Conservation (phyloP, 2,113 vertebrate species). For the Corydoras sp. region DNA sequence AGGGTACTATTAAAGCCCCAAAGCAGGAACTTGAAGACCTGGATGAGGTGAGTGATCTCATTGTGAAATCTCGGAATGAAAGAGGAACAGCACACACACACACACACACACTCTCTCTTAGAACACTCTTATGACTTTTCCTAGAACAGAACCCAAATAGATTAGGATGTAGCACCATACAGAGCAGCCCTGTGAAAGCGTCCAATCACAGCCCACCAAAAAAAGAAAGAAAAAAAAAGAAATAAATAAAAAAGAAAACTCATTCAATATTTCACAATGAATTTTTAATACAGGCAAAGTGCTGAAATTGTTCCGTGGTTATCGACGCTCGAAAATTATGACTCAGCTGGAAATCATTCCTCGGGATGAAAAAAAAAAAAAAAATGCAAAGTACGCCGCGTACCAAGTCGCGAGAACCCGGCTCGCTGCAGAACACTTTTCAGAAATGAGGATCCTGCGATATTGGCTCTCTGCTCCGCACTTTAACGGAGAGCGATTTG, state of each 20-base stretch:
- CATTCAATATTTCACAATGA: slow-evolving; percentile 15
- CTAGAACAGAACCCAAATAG: neutral
- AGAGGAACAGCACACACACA: too few relatives aligned
- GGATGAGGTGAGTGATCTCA: slow-evolving; percentile 39
- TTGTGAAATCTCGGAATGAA: too few relatives aligned
- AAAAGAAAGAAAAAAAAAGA: neutral
- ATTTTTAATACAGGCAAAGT: slow-evolving; percentile 9
- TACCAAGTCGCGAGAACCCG: too few relatives aligned
- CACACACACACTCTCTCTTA: too few relatives aligned
- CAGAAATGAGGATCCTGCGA: too few relatives aligned
- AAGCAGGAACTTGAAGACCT: slow-evolving; percentile 46
- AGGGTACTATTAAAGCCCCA: slow-evolving; percentile 51
- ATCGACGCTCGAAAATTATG: neutral
- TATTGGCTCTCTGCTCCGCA: too few relatives aligned
- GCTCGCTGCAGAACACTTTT: too few relatives aligned
- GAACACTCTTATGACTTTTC: neutral
- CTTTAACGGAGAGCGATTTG: too few relatives aligned
- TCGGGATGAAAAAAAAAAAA: neutral
- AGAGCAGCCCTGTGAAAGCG: neutral
- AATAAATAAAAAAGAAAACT: neutral
- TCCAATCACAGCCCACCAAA: slow-evolving; percentile 1
- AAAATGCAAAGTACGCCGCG: neutral
- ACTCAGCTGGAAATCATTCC: slow-evolving; percentile 3
- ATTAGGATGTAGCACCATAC: neutral
- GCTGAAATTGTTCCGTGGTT: neutral